Conservation (phyloP, 2,888 invertebrate species). For the Stenolophus ochropezus region DNA sequence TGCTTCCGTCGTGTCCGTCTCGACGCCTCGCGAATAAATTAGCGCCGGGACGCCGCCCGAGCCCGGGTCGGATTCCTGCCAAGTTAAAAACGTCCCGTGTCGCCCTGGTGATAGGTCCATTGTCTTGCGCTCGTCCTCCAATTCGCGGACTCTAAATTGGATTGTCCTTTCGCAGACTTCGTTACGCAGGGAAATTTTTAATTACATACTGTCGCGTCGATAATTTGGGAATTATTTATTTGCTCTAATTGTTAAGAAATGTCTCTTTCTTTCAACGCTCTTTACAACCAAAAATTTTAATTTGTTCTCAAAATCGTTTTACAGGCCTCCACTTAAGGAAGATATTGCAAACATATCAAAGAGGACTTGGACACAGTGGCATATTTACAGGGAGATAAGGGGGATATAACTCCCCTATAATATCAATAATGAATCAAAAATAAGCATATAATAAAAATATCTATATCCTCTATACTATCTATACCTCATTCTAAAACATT, state of each 20-base stretch:
- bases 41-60: slow-evolving; percentile 5
- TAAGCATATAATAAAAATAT: no score
- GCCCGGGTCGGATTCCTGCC: slow-evolving; percentile 21
- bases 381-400: no score
- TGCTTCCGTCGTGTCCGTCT: slow-evolving; percentile 47
- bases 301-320: no score
- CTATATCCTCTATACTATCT: no score
- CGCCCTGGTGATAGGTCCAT: slow-evolving; percentile 48
- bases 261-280: neutral
- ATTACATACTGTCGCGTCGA: slow-evolving; percentile 8
- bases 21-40: slow-evolving; percentile 48
- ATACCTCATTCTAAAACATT: no score
- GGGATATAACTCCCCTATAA: no score
- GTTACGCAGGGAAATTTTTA: slow-evolving; percentile 17
- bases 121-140: slow-evolving; percentile 30
- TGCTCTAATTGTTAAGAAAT: slow-evolving; percentile 8
- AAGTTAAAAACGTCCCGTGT: slow-evolving; percentile 49
- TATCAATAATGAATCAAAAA: no score
- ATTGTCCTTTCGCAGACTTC: slow-evolving; percentile 33
- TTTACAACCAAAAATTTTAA: no score
- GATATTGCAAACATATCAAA: no score
- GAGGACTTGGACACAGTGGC: no score
- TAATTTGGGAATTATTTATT: slow-evolving; percentile 19
- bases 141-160: slow-evolving; percentile 21
- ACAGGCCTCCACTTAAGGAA: no score